Base-by-base conservation (phyloP, 2,113 vertebrate species). In the Gallinago undulata region DNA sequence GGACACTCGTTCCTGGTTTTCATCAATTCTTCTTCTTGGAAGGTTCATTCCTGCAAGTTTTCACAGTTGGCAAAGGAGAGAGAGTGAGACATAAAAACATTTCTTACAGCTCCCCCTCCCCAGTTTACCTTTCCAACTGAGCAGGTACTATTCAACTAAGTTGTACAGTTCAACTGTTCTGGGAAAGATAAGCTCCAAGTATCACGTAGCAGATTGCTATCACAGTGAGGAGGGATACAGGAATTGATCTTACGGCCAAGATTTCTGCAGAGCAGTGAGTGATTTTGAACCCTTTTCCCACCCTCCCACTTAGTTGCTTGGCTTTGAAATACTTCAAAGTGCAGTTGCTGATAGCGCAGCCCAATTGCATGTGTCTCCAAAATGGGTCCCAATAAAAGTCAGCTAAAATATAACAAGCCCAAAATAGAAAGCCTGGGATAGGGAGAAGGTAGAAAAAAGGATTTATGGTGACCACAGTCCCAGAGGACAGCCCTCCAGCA, bases 311-410 rank as follows among this genome's bases (percentile, higher is more conserved):
- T n/a, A 21, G 30, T 3, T 18, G 9, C 19, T 63, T 59, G 51
- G 37, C 60, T 85, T 73, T 60, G 62, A 33, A 39, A 56, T 22
- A 31, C 3, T 66, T 39, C 28, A 31, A 45, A 41, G 3, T 1
- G 2, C 4, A 4, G 5, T 2, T 60, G 37, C 45, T 56, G 43
- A n/a, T 0, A 43, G 13, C 27, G 43, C 31, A 70, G 16, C 25
- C 18, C 64, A 15, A 2, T 6, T 2, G 2, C 9, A 18, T 0
- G 4, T 6, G 30, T 25, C 30, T 43, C 48, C 43, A 57, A 50
- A 35, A 27, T 6, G 10, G 10, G 45, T 43, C 33, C 51, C 19
- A 70, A 4, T 1, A 43, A 66, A 14, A 70, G 19, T 13, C 24
- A 64, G 13, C 35, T 39, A 50, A 92, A 69, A 5, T 53, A 10